phyloP scores from a whole-genome alignment of 2,113 vertebrate species.

The Prolemur simus region DNA sequence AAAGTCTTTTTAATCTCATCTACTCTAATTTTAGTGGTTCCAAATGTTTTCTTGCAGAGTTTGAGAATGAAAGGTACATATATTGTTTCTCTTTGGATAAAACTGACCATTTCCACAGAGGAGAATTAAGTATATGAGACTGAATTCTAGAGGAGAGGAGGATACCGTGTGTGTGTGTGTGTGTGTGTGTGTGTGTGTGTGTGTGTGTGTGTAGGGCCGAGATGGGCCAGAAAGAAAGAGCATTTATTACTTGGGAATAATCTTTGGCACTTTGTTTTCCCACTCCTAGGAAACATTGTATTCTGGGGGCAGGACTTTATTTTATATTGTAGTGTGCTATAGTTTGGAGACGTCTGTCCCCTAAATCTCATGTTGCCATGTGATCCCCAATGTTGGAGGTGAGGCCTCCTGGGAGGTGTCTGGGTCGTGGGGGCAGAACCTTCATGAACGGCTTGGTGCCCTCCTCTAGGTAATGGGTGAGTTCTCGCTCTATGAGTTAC shows the following conservation, averaged over 20 bases:
- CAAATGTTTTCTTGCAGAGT: slow-evolving; percentile 5
- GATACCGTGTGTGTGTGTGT: background rate
- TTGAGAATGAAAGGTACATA: background rate
- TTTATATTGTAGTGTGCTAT: background rate
- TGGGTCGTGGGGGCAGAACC: too few relatives aligned
- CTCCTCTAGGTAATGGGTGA: too few relatives aligned
- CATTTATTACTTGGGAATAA: slow-evolving; percentile 10
- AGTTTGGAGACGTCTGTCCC: too few relatives aligned
- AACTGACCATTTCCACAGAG: background rate
- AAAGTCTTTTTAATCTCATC: background rate
- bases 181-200: background rate
- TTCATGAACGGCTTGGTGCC: too few relatives aligned
- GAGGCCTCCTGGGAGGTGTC: too few relatives aligned
- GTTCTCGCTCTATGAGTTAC: too few relatives aligned
- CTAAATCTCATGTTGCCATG: too few relatives aligned
- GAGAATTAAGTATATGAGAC: background rate
- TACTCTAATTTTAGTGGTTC: background rate
- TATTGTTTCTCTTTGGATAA: background rate
- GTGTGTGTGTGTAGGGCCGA: background rate
- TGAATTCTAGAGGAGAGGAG: background rate
- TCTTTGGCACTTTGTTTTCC: background rate
- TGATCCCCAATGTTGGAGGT: too few relatives aligned
- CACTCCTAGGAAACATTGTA: background rate
- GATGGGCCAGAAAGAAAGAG: background rate
- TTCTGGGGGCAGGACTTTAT: background rate